These are phyloP conservation scores for Phocoena sinus DNA, from an alignment of 2,113 vertebrate species.

Conservation along the genomic window DNA sequence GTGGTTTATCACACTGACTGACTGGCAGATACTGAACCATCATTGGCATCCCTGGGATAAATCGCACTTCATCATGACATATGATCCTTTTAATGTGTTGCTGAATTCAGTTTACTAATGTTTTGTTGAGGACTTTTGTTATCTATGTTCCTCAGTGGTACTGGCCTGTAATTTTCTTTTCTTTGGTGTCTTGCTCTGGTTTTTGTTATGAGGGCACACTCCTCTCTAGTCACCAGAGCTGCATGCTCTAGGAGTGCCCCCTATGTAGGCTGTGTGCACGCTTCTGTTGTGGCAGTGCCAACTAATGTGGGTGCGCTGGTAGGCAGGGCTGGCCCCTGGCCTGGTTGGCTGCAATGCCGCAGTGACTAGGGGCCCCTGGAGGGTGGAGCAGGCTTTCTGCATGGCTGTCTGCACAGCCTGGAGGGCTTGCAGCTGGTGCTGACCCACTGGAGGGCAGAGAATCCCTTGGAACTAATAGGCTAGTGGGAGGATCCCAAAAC, in stretches of 20 bases:
- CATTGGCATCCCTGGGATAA: neutral
- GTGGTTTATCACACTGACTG: neutral
- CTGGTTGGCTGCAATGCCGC: neutral
- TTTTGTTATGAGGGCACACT: neutral
- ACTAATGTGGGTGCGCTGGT: neutral
- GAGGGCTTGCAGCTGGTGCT: neutral
- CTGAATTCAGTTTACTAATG: neutral
- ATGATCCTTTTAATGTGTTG: neutral
- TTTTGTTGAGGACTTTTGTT: neutral
- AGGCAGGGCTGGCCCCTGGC: neutral
- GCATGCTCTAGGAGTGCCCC: neutral
- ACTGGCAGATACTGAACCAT: neutral
- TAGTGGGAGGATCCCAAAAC: neutral
- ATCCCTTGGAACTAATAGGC: neutral
- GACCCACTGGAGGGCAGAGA: neutral
- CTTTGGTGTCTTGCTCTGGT: neutral
- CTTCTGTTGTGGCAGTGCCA: neutral
- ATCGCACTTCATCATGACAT: neutral
- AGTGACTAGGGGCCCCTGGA: neutral
- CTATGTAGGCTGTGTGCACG: accelerated
- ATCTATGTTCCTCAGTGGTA: neutral
- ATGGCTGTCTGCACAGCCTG: neutral
- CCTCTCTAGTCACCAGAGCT: neutral
- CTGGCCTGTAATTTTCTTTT: neutral
- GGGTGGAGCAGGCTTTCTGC: neutral